phyloP scores from a whole-genome alignment of 2,113 vertebrate species.

The Seriola aureovittata region DNA sequence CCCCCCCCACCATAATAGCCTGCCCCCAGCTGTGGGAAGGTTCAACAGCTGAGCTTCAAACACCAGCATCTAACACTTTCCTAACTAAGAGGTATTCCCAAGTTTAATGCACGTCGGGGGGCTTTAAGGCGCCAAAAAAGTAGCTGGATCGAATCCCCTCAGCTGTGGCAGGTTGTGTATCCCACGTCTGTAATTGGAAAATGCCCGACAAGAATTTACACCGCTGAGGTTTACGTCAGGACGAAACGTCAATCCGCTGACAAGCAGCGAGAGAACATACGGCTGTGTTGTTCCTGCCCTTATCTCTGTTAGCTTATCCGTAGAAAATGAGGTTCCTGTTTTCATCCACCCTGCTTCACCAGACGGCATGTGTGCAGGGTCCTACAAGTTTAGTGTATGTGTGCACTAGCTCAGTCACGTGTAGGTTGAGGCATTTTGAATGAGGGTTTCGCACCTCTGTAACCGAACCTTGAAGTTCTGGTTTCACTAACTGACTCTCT shows the following conservation, averaged over 20 bases:
- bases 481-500: too few relatives aligned
- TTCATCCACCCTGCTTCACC: too few relatives aligned
- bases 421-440: too few relatives aligned
- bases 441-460: too few relatives aligned
- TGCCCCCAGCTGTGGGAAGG: constrained; percentile 63
- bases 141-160: constrained; percentile 44
- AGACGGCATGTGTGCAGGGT: too few relatives aligned
- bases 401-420: too few relatives aligned
- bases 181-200: constrained; percentile 30
- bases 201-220: constrained; percentile 16
- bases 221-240: constrained; percentile 34
- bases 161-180: constrained; percentile 34
- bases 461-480: too few relatives aligned
- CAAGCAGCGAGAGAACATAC: not conserved
- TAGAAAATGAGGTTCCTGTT: too few relatives aligned
- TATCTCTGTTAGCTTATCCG: too few relatives aligned
- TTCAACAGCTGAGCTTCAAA: constrained; percentile 61
- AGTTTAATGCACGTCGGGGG: constrained; percentile 24
- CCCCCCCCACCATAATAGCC: constrained; percentile 55
- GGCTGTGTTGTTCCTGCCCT: too few relatives aligned
- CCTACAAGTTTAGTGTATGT: too few relatives aligned
- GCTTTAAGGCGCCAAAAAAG: constrained; percentile 29
- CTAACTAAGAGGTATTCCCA: constrained; percentile 24
- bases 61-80: not conserved
- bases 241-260: constrained; percentile 5